A percentile compares a stretch with the other conserved stretches of the same genome.
These are phyloP conservation scores for Garrulus glandarius DNA, from an alignment of 2,797 vertebrate genomes.

Conservation along the genomic window DNA sequence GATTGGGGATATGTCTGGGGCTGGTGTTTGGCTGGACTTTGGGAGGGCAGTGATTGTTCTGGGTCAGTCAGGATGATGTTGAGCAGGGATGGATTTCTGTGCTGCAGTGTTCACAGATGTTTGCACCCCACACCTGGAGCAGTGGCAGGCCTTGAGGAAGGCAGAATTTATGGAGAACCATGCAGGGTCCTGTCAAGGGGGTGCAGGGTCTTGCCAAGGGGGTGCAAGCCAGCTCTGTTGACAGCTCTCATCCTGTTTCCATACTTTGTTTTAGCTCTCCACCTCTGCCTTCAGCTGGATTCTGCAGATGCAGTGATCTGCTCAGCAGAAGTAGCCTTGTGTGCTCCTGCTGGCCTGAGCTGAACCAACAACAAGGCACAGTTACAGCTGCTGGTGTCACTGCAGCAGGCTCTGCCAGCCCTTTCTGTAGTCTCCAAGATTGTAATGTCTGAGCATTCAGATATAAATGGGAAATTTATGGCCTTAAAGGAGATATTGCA, in stretches of 20 bases:
- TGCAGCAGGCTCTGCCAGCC: background rate
- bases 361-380: background rate
- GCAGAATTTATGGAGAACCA: background rate
- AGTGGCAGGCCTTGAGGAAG: background rate
- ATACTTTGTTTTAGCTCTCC: background rate
- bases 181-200: fast-evolving
- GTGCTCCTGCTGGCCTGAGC: background rate
- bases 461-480: background rate
- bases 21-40: background rate
- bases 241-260: background rate
- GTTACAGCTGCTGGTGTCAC: background rate
- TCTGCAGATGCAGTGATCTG: background rate
- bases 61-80: background rate
- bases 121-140: background rate
- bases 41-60: background rate
- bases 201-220: fast-evolving
- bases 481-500: background rate
- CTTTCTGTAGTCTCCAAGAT: background rate
- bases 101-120: background rate
- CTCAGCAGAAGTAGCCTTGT: background rate
- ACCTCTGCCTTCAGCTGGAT: background rate
- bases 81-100: background rate
- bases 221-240: background rate
- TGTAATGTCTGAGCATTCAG: background rate
- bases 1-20: background rate